A percentile compares a stretch with the other conserved stretches of the same genome.
Evolutionary conservation across 2,797 vertebrate species (phyloP).

Genomic region (Paratrypauchen microcephalus): DNA sequence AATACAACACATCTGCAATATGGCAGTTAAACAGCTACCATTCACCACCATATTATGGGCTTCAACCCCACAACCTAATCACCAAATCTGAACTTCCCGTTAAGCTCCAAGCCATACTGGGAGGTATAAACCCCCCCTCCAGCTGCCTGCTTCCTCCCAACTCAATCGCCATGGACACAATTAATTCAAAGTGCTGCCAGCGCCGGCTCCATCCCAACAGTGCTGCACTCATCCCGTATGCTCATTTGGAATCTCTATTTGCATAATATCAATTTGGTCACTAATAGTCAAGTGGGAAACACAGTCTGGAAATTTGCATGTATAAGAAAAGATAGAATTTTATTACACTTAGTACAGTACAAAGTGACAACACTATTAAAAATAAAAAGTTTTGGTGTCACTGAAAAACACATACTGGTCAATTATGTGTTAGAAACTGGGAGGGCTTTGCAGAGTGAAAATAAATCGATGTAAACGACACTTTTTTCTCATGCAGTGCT

Average conservation of each 20-base stretch:
- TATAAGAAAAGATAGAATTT: conserved; percentile 33
- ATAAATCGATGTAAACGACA: too few relatives aligned
- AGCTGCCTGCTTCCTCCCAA: conserved; percentile 50
- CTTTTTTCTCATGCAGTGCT: too few relatives aligned
- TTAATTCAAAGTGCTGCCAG: conserved; percentile 69
- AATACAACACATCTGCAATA: not conserved
- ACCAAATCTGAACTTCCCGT: conserved; percentile 67
- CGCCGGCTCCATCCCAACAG: conserved; percentile 51
- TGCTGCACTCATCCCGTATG: conserved; percentile 41
- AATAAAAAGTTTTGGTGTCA: not conserved
- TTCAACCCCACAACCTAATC: conserved; percentile 66
- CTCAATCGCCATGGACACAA: conserved; percentile 60
- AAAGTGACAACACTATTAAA: not conserved
- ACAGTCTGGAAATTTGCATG: conserved; percentile 49
- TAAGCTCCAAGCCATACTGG: conserved; percentile 47
- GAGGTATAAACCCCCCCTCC: conserved; percentile 51
- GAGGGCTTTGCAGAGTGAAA: not conserved
- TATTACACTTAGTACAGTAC: conserved; percentile 23
- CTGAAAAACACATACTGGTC: not conserved
- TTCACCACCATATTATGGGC: conserved; percentile 44
- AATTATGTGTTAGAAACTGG: not conserved
- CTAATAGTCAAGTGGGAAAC: conserved; percentile 51
- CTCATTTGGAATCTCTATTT: conserved; percentile 59
- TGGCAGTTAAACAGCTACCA: too few relatives aligned
- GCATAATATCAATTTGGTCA: conserved; percentile 70